A percentile compares a stretch with the other conserved stretches of the same genome.
phyloP scores from a whole-genome alignment of 2,888 invertebrate species.

The Xestobium rufovillosum region DNA sequence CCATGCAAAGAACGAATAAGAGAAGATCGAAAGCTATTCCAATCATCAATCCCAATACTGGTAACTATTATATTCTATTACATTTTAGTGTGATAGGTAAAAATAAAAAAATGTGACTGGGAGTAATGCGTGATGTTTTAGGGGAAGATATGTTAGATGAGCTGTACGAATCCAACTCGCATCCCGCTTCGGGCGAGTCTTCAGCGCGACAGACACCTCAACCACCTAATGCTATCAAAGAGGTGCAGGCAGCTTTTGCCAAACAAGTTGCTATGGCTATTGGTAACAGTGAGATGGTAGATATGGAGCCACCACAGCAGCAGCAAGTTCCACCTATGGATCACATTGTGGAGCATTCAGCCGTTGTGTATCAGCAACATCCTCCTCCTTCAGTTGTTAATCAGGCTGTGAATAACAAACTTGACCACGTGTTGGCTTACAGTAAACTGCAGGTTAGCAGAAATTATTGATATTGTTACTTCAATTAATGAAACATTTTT shows the following conservation, averaged over 20 bases:
- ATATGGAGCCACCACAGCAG: slow-evolving; percentile 5
- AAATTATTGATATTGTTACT: slow-evolving; percentile 7
- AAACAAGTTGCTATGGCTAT: slow-evolving; percentile 35
- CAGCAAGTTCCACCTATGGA: slow-evolving; percentile 14
- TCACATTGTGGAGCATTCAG: slow-evolving; percentile 9
- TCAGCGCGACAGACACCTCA: slow-evolving; percentile 47
- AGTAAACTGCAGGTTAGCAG: slow-evolving; percentile 39
- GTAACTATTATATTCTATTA: too few species aligned
- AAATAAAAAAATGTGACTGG: too few species aligned
- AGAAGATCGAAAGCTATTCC: slow-evolving; percentile 35
- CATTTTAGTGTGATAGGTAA: too few species aligned
- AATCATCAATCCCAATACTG: slow-evolving; percentile 40
- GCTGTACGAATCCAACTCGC: slow-evolving; percentile 39
- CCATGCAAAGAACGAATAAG: slow-evolving; percentile 22
- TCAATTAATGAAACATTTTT: slow-evolving; percentile 8
- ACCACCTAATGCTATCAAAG: slow-evolving; percentile 33
- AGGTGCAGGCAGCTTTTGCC: slow-evolving; percentile 39
- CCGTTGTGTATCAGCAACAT: slow-evolving; percentile 5
- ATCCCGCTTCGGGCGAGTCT: slow-evolving; percentile 43
- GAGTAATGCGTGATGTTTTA: too few species aligned
- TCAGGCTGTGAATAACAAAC: slow-evolving; percentile 23
- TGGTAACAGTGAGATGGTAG: slow-evolving; percentile 24
- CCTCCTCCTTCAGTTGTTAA: too few species aligned
- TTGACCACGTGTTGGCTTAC: slow-evolving; percentile 36
- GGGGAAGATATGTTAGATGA: slow-evolving; percentile 42